Conservation (phyloP, 2,797 vertebrate species). For the Steatocranus sp. region DNA sequence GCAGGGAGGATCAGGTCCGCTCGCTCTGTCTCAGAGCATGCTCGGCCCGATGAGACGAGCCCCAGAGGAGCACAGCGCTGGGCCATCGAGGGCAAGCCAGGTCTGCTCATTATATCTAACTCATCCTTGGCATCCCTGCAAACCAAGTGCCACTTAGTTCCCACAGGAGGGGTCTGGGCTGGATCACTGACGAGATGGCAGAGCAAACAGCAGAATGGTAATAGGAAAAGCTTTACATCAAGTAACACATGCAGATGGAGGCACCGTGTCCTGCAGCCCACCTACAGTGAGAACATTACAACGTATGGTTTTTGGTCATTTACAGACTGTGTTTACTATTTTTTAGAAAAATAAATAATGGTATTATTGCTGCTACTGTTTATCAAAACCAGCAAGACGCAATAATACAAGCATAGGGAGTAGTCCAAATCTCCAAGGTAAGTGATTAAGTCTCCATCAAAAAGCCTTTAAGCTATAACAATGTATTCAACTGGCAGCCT, state of each 20-base stretch:
- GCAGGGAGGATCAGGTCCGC: conserved; percentile 73
- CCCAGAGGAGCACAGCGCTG: conserved; percentile 71
- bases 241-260: conserved; percentile 35
- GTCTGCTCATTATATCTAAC: conserved; percentile 82
- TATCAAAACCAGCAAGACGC: neutral
- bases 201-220: conserved; percentile 68
- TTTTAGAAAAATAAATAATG: conserved; percentile 10
- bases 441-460: conserved; percentile 8
- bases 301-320: neutral
- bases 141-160: conserved; percentile 84
- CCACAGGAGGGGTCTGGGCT: conserved; percentile 72
- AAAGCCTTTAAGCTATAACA: neutral
- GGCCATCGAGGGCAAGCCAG: conserved; percentile 75
- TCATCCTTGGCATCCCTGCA: conserved; percentile 82
- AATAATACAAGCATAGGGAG: neutral
- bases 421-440: neutral
- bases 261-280: neutral
- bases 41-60: conserved; percentile 68
- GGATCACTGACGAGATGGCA: conserved; percentile 74
- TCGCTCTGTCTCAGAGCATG: conserved; percentile 67
- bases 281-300: neutral
- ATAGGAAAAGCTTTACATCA: conserved; percentile 69
- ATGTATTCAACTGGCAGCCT: neutral
- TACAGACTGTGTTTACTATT: neutral
- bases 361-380: conserved; percentile 5